Evolutionary conservation across 2,888 invertebrate genomes (phyloP).

Genomic region (Polydesmus complanatus): DNA sequence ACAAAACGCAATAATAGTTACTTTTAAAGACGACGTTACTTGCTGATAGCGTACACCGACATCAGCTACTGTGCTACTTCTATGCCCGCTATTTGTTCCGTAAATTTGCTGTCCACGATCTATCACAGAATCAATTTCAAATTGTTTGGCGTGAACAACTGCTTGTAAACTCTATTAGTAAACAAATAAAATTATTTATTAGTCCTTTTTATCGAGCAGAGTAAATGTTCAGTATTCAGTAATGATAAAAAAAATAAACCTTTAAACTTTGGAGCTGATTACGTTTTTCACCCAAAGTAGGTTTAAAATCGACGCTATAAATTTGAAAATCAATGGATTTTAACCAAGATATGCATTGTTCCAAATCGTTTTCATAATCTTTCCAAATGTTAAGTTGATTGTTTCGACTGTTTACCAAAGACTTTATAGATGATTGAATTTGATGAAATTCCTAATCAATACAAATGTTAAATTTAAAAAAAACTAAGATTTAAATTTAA

Average conservation of each 20-base stretch:
- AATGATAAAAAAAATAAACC: background rate
- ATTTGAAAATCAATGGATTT: constrained; percentile 73
- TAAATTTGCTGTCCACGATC: constrained; percentile 58
- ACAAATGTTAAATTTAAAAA: background rate
- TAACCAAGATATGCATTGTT: constrained; percentile 73
- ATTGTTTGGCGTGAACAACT: constrained; percentile 74
- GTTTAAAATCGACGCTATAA: constrained; percentile 73
- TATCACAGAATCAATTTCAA: constrained; percentile 83
- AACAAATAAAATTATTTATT: background rate
- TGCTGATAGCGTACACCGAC: constrained; percentile 84
- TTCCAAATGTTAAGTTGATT: constrained; percentile 51
- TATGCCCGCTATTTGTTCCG: constrained; percentile 24
- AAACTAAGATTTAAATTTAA: background rate
- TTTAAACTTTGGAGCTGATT: constrained; percentile 14
- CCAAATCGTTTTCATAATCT: constrained; percentile 75
- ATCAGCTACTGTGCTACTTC: constrained; percentile 70
- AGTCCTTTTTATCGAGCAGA: too few relatives aligned
- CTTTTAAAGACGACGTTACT: constrained; percentile 72
- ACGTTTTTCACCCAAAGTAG: constrained; percentile 59
- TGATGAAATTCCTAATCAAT: constrained; percentile 47
- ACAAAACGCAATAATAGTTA: too few relatives aligned
- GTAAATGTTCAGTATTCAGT: background rate
- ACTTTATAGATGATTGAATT: constrained; percentile 56
- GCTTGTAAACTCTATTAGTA: constrained; percentile 53
- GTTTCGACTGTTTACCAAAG: constrained; percentile 64